Percentiles rank a stretch among this genome's conserved stretches.
These are phyloP conservation scores for Brachionichthys hirsutus DNA, from an alignment of 2,113 vertebrate species.

Conservation along the genomic window DNA sequence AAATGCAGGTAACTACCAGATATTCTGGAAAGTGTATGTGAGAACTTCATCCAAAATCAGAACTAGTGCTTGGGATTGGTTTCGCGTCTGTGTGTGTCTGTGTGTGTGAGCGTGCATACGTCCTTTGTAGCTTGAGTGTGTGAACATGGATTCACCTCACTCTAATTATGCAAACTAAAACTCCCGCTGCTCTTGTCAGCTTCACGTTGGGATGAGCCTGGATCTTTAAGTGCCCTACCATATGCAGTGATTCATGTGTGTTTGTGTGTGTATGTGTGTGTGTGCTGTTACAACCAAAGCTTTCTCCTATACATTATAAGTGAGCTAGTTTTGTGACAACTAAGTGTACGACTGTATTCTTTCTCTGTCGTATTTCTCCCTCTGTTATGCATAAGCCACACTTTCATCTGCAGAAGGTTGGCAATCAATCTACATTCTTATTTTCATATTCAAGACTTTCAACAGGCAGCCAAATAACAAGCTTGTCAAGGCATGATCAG, in stretches of 20 bases:
- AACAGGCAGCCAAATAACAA: slow-evolving; percentile 25
- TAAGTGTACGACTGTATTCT: background rate
- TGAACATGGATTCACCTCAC: slow-evolving; percentile 29
- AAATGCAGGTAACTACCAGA: slow-evolving; percentile 8
- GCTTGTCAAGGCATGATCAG: slow-evolving; percentile 11
- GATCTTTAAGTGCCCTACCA: slow-evolving; percentile 39
- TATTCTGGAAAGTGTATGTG: background rate
- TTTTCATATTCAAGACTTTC: slow-evolving; percentile 18
- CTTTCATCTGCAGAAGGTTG: background rate
- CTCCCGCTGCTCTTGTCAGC: slow-evolving; percentile 27
- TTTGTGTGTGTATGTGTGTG: background rate
- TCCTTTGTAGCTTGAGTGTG: slow-evolving; percentile 18
- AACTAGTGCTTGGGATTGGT: background rate
- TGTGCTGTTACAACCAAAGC: background rate
- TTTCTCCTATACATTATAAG: slow-evolving; percentile 36
- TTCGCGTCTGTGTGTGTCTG: background rate
- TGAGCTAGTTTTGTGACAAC: slow-evolving; percentile 11
- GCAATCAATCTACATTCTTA: slow-evolving; percentile 24
- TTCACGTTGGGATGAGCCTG: slow-evolving; percentile 32
- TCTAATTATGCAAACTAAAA: slow-evolving; percentile 56
- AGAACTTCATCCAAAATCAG: slow-evolving; percentile 1
- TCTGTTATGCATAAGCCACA: slow-evolving; percentile 11
- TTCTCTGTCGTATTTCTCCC: background rate
- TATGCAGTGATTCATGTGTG: slow-evolving; percentile 15
- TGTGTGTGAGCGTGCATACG: background rate